A percentile compares a stretch with the other conserved stretches of the same genome.
Evolutionary conservation across 2,888 invertebrate species (phyloP).

Genomic region (Linyphia triangularis): DNA sequence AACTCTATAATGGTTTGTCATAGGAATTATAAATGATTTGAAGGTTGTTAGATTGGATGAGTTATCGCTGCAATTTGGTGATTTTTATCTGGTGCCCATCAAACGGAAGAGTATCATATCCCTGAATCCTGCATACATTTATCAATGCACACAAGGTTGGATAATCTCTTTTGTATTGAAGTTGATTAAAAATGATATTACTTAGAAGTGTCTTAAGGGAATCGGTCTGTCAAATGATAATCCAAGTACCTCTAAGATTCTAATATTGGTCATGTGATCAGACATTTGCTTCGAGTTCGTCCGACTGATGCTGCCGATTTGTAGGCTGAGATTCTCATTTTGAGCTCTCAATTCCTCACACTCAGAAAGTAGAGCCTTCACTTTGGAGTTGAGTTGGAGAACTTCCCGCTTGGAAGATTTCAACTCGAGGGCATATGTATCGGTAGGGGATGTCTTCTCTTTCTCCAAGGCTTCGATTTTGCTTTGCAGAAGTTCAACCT

Average conservation of each 20-base stretch:
- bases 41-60: too few species aligned
- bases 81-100: too few species aligned
- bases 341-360: constrained; percentile 66
- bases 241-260: constrained; percentile 56
- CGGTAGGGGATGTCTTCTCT: not conserved
- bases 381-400: constrained; percentile 32
- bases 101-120: too few species aligned
- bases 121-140: too few species aligned
- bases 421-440: constrained; percentile 45
- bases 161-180: too few species aligned
- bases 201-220: too few species aligned
- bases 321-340: constrained; percentile 56
- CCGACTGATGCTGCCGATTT: constrained; percentile 41
- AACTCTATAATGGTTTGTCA: too few species aligned
- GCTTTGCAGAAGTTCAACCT: constrained; percentile 55
- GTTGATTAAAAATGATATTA: too few species aligned
- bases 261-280: constrained; percentile 44
- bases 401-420: constrained; percentile 56
- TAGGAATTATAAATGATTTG: too few species aligned
- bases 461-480: constrained; percentile 54
- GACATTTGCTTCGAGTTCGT: constrained; percentile 56
- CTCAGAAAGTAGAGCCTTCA: constrained; percentile 60
- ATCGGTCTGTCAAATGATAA: too few species aligned
- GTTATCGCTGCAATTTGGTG: too few species aligned
- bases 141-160: too few species aligned